Base-by-base conservation (phyloP, 2,113 vertebrate genomes). In the Austrofundulus limnaeus region DNA sequence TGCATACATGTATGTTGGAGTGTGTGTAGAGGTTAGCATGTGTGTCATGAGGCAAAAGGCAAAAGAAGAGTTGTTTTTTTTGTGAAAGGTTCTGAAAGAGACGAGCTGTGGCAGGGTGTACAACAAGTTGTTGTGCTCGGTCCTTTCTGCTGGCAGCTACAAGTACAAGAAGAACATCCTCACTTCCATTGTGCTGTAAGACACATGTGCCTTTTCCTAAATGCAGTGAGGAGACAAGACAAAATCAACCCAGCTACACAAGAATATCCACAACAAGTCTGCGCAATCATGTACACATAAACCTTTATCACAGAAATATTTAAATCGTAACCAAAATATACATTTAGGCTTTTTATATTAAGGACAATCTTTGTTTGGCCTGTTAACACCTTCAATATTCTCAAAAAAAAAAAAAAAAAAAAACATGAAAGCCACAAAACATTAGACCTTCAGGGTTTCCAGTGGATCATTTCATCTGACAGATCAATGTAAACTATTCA, bases 1-100 rank as follows among this genome's bases (percentile, higher is more conserved):
- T 84, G 78, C 81, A 86, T 80, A 87, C 72, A 87, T 84, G 84
- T 62, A 89, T 82, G 81, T 82, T 78, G 84, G 79, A 64, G 83
- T 50, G 75, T 23, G 86, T 53, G 75, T 82, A 61, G 78, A 86
- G 83, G 89, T 83, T 88, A 81, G 86, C 76, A 85, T 89, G 83
- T 75, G 80, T 71, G 20, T 86, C 74, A 86, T 85, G 81, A 82
- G 83, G 78, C 85, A 85, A 86, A 34, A 84, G 83, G 86, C 90
- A 87, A 74, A 85, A 70, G 34, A 71, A 84, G 75, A 85, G 75
- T 53, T 67, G 2, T 77, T 59, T 70, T 65, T 59, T 61, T 60
- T 67, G 56, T 45, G 60, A 72, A 61, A 49, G 75, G 55, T 77
- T 82, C 41, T 42, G 87, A 72, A 87, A 92, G 91, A 84, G 72